Percentiles rank a stretch among this genome's conserved stretches.
Conservation (phyloP, 1,140 invertebrate species). For the Bombus confusus region DNA sequence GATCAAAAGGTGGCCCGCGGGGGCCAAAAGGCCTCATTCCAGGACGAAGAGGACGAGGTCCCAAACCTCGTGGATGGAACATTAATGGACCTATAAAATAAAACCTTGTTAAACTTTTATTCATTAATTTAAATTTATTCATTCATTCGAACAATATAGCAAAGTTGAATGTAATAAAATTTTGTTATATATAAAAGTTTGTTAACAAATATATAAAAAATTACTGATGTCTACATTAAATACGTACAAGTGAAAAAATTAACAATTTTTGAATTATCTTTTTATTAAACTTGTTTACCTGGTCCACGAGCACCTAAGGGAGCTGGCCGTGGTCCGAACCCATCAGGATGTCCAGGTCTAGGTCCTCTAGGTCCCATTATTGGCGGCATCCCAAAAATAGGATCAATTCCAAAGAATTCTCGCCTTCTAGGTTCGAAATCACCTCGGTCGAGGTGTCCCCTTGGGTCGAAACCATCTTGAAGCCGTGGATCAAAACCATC, state of each 20-base stretch:
- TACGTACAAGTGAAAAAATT: neutral
- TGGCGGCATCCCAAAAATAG: constrained; percentile 76
- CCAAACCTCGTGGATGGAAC: constrained; percentile 82
- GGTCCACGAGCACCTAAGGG: constrained; percentile 76
- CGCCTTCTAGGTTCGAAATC: constrained; percentile 78
- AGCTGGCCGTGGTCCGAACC: constrained; percentile 78
- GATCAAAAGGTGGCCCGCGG: constrained; percentile 76
- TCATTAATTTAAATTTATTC: neutral
- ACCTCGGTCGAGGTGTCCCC: constrained; percentile 73
- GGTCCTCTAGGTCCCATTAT: constrained; percentile 80
- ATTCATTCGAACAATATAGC: neutral
- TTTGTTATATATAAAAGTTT: neutral
- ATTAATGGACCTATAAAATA: constrained; percentile 78
- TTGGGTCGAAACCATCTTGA: constrained; percentile 74
- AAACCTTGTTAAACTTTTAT: neutral
- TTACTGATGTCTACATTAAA: neutral
- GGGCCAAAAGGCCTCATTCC: constrained; percentile 78
- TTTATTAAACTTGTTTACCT: constrained; percentile 69
- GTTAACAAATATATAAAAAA: neutral
- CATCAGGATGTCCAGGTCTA: constrained; percentile 79
- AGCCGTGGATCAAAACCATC: constrained; percentile 73
- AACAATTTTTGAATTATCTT: neutral
- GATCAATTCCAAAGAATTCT: constrained; percentile 79
- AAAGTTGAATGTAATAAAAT: neutral
- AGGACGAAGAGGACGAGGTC: constrained; percentile 79